phyloP scores from a whole-genome alignment of 2,888 invertebrate species.

The Panopea generosa region DNA sequence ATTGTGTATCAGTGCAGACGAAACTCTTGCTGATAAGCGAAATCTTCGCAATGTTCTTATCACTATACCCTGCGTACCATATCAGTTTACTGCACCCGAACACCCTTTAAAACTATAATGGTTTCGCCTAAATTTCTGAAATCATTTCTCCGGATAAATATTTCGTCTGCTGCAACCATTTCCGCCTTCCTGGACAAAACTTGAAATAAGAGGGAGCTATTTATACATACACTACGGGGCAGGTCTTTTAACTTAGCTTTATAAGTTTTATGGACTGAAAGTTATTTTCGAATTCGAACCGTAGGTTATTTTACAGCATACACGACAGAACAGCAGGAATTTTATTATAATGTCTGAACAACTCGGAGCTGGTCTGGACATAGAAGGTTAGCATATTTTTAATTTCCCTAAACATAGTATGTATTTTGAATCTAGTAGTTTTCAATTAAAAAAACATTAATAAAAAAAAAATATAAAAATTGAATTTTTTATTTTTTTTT shows the following conservation, averaged over 20 bases:
- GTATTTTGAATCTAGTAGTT: too few relatives aligned
- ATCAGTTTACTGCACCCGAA: slow-evolving; percentile 10
- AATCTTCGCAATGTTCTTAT: too few relatives aligned
- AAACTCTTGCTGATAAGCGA: too few relatives aligned
- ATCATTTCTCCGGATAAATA: slow-evolving; percentile 1
- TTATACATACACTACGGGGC: too few relatives aligned
- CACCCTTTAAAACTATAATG: slow-evolving; percentile 6
- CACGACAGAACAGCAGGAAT: not conserved
- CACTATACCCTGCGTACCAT: not conserved
- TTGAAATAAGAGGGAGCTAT: too few relatives aligned
- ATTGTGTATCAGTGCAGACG: too few relatives aligned
- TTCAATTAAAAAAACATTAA: too few relatives aligned
- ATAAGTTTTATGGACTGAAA: slow-evolving; percentile 1
- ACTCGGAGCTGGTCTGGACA: slow-evolving; percentile 38
- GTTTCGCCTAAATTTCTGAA: slow-evolving; percentile 14
- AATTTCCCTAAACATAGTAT: too few relatives aligned
- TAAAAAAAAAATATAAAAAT: too few relatives aligned
- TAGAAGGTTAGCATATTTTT: slow-evolving; percentile 18
- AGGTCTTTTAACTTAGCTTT: too few relatives aligned
- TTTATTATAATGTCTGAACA: slow-evolving; percentile 30
- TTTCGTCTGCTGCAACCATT: slow-evolving; percentile 19
- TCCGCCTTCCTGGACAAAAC: slow-evolving; percentile 9
- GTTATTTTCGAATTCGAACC: too few relatives aligned
- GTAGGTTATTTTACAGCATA: not conserved
- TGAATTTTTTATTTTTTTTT: too few relatives aligned